phyloP scores from a whole-genome alignment of 2,113 vertebrate genomes.

The Protomyctophum bolini region DNA sequence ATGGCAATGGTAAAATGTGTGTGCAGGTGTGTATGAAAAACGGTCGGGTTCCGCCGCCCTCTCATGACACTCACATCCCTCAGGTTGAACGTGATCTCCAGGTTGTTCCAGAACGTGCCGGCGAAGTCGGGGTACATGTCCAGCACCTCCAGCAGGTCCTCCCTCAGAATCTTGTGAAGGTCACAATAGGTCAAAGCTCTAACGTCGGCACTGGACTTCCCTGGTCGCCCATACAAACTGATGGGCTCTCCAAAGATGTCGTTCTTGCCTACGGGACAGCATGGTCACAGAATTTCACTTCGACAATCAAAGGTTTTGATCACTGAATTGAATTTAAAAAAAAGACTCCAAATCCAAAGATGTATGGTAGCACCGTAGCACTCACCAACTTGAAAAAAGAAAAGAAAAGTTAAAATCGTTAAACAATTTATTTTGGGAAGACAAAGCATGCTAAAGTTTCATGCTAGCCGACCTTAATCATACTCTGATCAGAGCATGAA shows the following conservation, averaged over 20 bases:
- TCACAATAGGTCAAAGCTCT: slow-evolving; percentile 96
- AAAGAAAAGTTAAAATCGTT: background rate
- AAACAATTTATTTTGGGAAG: slow-evolving; percentile 72
- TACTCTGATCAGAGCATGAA: background rate
- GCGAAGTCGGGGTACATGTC: slow-evolving; percentile 98
- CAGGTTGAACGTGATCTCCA: slow-evolving; percentile 97
- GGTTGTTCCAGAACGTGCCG: slow-evolving; percentile 92
- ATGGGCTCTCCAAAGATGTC: slow-evolving; percentile 97
- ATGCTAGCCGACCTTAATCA: too few relatives aligned
- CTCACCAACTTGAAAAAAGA: too few relatives aligned
- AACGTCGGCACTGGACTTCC: slow-evolving; percentile 93
- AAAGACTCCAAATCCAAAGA: background rate
- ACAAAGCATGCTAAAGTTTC: too few relatives aligned
- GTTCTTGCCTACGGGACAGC: slow-evolving; percentile 82
- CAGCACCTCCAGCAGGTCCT: slow-evolving; percentile 94
- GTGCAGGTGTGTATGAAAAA: background rate
- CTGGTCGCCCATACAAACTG: slow-evolving; percentile 87
- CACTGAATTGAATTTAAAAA: background rate
- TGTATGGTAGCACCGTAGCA: too few relatives aligned
- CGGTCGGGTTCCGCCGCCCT: background rate
- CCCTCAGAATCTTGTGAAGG: slow-evolving; percentile 93
- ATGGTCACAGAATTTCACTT: background rate
- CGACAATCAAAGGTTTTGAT: background rate
- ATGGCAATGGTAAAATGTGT: background rate
- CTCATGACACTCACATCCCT: slow-evolving; percentile 88